Conservation (phyloP, 2,888 invertebrate species). For the Rhaphigaster nebulosa region DNA sequence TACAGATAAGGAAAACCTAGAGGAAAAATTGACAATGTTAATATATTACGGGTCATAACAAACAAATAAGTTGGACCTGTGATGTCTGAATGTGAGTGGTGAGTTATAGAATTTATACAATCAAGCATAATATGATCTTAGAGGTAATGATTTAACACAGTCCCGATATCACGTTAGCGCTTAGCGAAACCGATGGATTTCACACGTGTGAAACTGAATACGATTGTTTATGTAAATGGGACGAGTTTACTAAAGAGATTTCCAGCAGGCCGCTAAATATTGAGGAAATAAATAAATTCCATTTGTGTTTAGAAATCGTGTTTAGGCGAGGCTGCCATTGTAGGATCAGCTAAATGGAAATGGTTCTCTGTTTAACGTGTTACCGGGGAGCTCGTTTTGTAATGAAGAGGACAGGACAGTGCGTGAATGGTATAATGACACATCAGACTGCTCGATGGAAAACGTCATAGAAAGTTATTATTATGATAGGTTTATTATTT, state of each 20-base stretch:
- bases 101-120: neutral
- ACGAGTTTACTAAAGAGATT: neutral
- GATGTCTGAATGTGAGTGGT: too few relatives aligned
- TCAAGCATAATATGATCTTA: neutral
- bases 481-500: neutral
- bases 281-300: neutral
- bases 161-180: neutral
- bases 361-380: neutral
- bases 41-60: too few relatives aligned
- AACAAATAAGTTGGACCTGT: too few relatives aligned
- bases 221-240: neutral
- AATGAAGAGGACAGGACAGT: neutral
- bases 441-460: neutral
- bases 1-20: too few relatives aligned
- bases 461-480: too few relatives aligned
- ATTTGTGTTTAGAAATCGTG: slow-evolving; percentile 6
- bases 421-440: neutral
- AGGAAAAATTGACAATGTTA: too few relatives aligned
- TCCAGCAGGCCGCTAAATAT: neutral
- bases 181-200: neutral
- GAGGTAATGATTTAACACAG: neutral
- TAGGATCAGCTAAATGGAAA: neutral
- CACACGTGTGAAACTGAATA: neutral
- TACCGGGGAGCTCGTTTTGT: neutral
- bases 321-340: neutral